Evolutionary conservation across 2,113 vertebrate species (phyloP), one percentile per base, ranked within the genome.

Genomic region (Carollia perspicillata): DNA sequence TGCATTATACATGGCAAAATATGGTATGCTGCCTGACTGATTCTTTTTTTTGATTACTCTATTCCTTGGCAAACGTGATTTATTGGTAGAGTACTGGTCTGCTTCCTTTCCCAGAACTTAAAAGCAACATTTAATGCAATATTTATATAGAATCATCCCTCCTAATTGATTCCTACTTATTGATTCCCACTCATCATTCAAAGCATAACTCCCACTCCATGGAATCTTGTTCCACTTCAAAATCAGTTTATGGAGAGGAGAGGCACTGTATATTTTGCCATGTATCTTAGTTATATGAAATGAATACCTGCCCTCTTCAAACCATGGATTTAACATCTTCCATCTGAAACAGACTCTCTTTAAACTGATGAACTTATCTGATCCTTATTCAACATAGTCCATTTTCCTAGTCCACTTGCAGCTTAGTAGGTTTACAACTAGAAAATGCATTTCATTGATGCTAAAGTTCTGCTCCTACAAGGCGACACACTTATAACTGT

Each of bases 401-500:
- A 60, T 71, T 88, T 93, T 90, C n/a, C 75, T 55, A 79, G 65
- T 81, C 22, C 84, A 58, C 42, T 88, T 95, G 77, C 68, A 93
- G 47, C 86, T 89, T 42, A 72, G 23, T n/a, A 74, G 42, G 65
- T 72, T 83, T 93, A 53, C 9, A 96, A 63, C 13, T 55, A 16
- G 7, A 49, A 92, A 60, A 55, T 68, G 55, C 30, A 83, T 92
- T 92, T 90, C 5, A 83, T 95, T 28, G 33, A 7, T 47, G n/a
- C 51, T 80, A 71, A 81, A 69, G 11, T 71, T 87, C 68, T 93
- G 5, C 71, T 66, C 69, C n/a, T 96, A 42, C 6, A 60, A 68
- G 35, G 20, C 77, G 40, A 49, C 28, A 85, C n/a, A 37, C 83
- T 63, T 71, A 53, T 0, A 28, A 40, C 72, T 72, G 35, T 17